phyloP scores from a whole-genome alignment of 2,888 invertebrate genomes.

The Tipula unca region DNA sequence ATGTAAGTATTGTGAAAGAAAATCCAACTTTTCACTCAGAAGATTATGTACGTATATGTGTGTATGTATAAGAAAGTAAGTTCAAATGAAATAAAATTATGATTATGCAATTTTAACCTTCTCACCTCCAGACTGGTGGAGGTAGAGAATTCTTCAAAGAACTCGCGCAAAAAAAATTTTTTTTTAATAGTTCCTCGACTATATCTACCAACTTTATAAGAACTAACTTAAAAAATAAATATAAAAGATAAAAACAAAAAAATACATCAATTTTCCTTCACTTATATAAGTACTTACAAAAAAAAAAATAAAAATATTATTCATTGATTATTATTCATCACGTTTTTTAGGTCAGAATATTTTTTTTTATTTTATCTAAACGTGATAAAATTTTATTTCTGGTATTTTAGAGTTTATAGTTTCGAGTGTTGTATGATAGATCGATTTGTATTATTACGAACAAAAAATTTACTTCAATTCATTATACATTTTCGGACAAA shows the following conservation, averaged over 20 bases:
- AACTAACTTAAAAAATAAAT: background rate
- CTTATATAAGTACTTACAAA: background rate
- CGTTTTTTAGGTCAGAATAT: background rate
- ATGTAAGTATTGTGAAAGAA: background rate
- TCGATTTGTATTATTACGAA: background rate
- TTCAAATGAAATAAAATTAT: background rate
- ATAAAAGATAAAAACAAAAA: background rate
- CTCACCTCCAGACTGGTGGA: background rate
- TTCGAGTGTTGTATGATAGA: background rate
- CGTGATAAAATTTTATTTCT: slow-evolving; percentile 8
- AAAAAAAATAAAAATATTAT: background rate
- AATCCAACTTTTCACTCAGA: background rate
- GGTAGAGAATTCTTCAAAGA: background rate
- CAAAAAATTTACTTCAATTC: no score
- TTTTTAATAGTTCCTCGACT: background rate
- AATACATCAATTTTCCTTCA: background rate
- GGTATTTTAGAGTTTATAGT: background rate
- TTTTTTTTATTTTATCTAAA: background rate
- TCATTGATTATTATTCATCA: slow-evolving; percentile 4
- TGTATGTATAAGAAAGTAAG: background rate
- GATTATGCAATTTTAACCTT: background rate
- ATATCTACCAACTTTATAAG: background rate
- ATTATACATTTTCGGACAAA: background rate
- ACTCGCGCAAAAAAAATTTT: background rate
- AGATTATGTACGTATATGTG: no score